Evolutionary conservation across 2,888 invertebrate genomes (phyloP).

Genomic region (Acanthosoma haemorrhoidale): DNA sequence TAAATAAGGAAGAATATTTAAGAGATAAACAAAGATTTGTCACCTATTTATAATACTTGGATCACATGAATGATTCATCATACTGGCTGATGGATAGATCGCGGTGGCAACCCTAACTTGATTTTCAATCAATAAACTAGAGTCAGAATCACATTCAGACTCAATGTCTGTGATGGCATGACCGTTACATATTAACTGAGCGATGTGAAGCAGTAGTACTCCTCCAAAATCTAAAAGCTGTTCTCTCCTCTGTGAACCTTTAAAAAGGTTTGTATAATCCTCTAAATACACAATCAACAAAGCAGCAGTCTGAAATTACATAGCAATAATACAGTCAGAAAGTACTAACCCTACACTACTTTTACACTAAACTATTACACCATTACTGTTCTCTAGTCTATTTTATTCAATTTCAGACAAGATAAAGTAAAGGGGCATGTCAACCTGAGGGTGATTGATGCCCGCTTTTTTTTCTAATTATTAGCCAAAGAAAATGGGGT

Average conservation of each 20-base stretch:
- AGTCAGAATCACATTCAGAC: constrained; percentile 24
- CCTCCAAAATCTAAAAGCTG: constrained; percentile 57
- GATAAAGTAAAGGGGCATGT: no score
- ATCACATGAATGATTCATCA: constrained; percentile 91
- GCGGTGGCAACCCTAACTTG: constrained; percentile 65
- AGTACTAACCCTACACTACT: no score
- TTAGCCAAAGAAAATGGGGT: no score
- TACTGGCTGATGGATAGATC: constrained; percentile 77
- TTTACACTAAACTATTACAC: no score
- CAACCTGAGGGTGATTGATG: no score
- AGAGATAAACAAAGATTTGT: no score
- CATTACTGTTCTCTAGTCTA: no score
- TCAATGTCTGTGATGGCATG: constrained; percentile 56
- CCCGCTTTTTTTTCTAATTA: no score
- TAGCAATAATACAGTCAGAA: no score
- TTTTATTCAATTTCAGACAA: no score
- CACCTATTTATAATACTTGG: constrained; percentile 72
- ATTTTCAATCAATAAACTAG: constrained; percentile 40
- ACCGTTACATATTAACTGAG: constrained; percentile 76
- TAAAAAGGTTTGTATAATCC: constrained; percentile 60
- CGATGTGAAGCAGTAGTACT: constrained; percentile 66
- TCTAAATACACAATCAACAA: constrained; percentile 62
- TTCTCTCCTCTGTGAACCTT: constrained; percentile 46
- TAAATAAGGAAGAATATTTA: no score
- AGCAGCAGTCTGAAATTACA: constrained; percentile 56